Percentiles rank a stretch among this genome's conserved stretches.
Conservation (phyloP, 2,113 vertebrate species). For the Sylvia atricapilla region DNA sequence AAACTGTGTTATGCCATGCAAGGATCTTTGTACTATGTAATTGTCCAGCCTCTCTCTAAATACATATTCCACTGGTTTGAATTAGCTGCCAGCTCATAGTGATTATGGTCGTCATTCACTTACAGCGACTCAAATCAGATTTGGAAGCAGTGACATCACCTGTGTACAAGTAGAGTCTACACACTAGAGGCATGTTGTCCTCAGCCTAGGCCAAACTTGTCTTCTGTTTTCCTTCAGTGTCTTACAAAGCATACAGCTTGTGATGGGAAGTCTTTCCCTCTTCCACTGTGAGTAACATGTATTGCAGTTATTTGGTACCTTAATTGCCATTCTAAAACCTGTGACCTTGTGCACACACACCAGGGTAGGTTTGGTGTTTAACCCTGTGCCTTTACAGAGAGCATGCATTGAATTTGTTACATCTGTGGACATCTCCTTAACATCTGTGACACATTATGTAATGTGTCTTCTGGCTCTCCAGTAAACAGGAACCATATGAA, state of each 20-base stretch:
- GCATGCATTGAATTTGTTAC: background rate
- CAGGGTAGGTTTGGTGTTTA: slow-evolving; percentile 13
- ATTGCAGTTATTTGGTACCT: background rate
- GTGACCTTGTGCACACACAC: background rate
- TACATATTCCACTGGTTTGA: slow-evolving; percentile 36
- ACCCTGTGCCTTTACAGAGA: slow-evolving; percentile 5
- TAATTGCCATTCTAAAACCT: background rate
- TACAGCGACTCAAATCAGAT: slow-evolving; percentile 36
- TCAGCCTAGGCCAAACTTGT: background rate
- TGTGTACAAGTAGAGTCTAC: background rate
- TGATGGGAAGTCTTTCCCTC: background rate
- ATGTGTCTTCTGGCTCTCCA: slow-evolving; percentile 62
- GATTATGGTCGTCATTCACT: slow-evolving; percentile 29
- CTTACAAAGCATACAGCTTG: background rate
- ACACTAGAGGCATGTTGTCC: background rate
- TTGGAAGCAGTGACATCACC: slow-evolving; percentile 23
- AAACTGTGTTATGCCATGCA: slow-evolving; percentile 35
- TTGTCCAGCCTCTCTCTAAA: background rate
- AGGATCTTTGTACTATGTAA: slow-evolving; percentile 29
- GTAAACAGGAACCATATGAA: slow-evolving; percentile 66
- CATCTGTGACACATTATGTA: slow-evolving; percentile 27
- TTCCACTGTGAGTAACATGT: background rate
- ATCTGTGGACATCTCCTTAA: slow-evolving; percentile 28
- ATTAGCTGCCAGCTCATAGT: slow-evolving; percentile 35
- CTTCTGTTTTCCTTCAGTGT: background rate